Base-by-base conservation (phyloP, 2,888 invertebrate genomes). In the Mycalesis mineus region DNA sequence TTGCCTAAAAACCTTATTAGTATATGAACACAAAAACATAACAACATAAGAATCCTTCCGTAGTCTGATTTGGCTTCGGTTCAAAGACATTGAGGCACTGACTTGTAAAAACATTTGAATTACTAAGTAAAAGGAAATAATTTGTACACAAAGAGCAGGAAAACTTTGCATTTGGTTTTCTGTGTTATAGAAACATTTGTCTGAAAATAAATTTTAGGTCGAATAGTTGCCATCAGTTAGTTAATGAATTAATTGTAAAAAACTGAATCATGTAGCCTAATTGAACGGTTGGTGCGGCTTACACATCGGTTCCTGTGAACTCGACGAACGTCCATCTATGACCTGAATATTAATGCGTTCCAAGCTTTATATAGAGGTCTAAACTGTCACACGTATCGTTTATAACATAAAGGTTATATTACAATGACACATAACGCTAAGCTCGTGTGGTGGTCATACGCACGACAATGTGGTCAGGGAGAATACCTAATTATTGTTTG, bases 301-400 rank as follows among this genome's bases (percentile, higher is more conserved):
- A 66, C 71, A 69, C 71, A 67, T 60, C 56, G 55, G 70, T 76
- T 77, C 77, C 74, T 73, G 75, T 73, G 72, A 77, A 72, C 68
- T 62, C 57, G 62, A 61, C 59, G 65, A 68, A 67, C 69, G 67
- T 68, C 55, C 71, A 44, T 33, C 14, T 37, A 53, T 37, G 80
- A 64, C 74, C 75, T 77, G 85, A 80, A 84, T 85, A 77, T 65
- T 77, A 84, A 83, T 69, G 61, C 49, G 48, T 47, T 14, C 37
- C 28, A 36, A 39, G 33, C 44, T 44, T 33, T 15, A 45, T 31
- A 53, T 36, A 31, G 47, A 52, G 39, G 11, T 17, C 5, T 22
- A 47, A 40, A 8, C 1, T 15, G n/a, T 36, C 29, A 40, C 22
- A n/a, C 48, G 13, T 60, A 57, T 17, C 0, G 3, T 0, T 0